These are phyloP conservation scores for Pomacea canaliculata DNA, from an alignment of 2,888 invertebrate species.

Conservation along the genomic window DNA sequence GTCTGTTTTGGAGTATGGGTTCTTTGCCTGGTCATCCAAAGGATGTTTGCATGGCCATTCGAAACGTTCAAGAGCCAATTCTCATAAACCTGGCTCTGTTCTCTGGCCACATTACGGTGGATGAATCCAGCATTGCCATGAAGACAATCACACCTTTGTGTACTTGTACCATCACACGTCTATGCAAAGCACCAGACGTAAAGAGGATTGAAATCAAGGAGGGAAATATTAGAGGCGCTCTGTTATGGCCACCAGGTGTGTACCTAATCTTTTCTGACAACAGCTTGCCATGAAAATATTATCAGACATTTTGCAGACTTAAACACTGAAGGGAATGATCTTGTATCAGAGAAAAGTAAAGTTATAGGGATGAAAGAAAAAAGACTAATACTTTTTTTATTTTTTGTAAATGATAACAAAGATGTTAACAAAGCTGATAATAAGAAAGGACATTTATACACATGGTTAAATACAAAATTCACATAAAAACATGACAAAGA, in stretches of 20 bases:
- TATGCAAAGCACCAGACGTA: constrained; percentile 15
- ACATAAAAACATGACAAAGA: too few relatives aligned
- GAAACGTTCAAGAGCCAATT: constrained; percentile 47
- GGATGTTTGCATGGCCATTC: constrained; percentile 39
- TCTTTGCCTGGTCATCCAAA: constrained; percentile 31
- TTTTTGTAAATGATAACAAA: too few relatives aligned
- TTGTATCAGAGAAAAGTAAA: not conserved
- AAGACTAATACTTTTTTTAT: too few relatives aligned
- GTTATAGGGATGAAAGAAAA: too few relatives aligned
- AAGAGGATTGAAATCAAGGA: constrained; percentile 22
- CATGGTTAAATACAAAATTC: too few relatives aligned
- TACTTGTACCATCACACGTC: constrained; percentile 15
- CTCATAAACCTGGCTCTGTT: constrained; percentile 37
- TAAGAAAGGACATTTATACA: too few relatives aligned
- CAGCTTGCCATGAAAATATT: not conserved
- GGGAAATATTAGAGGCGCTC: constrained; percentile 27
- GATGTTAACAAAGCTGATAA: too few relatives aligned
- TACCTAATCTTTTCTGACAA: not conserved
- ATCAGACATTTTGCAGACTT: too few relatives aligned
- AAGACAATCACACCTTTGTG: not conserved
- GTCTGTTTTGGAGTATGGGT: constrained; percentile 53
- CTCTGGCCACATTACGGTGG: constrained; percentile 31
- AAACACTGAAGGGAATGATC: not conserved
- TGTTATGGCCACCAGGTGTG: constrained; percentile 31
- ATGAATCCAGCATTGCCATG: constrained; percentile 11